Base-by-base conservation (phyloP, 37 sponge, comb jelly and placozoan species). In the Hormiphora californensis region DNA sequence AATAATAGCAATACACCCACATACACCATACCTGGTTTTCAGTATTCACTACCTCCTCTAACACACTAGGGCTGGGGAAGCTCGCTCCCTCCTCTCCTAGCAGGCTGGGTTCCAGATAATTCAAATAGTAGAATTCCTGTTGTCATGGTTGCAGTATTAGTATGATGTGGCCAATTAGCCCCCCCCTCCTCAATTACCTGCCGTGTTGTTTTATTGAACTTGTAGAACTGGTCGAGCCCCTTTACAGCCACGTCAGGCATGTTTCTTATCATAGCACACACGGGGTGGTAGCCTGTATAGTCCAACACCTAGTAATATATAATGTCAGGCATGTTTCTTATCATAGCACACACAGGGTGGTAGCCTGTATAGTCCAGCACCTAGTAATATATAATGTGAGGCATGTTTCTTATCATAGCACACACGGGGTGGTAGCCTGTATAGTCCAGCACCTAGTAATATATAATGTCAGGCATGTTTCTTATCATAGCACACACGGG, bases 221-320 rank as follows among this genome's bases (percentile, higher is more conserved):
- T 15, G 68, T 65, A 65, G 39, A 31, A 65, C 2, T 25, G 35
- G 39, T 65, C 25, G 36, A 65, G 39, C 5, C 39, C 68, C 19
- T 65, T 65, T 15, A 65, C 39, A 36, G 68, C 68, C 35, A 65
- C 68, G 25, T 65, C 68, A 27, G 68, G 68, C 68, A 65, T 65
- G 68, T 65, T 65, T 21, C 34, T 65, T 33, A 65, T 65, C 68
- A 65, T 65, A 25, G 68, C 68, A 35, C 68, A 65, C 21, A 65
- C 39, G 5, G 68, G 68, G 68, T 65, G 68, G 21, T 65, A 65
- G 36, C 68, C 68, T 21, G 68, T 65, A 21, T 65, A 65, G 68
- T 65, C 68, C 36, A 65, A 21, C 12, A 65, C 34, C 68, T 65
- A 39, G 27, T 7, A 27, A 59, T 21, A 65, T 32, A 35, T 49